Evolutionary conservation across 2,113 vertebrate species (phyloP), one percentile per base, ranked within the genome.

Genomic region (Cyprinus carpio): DNA sequence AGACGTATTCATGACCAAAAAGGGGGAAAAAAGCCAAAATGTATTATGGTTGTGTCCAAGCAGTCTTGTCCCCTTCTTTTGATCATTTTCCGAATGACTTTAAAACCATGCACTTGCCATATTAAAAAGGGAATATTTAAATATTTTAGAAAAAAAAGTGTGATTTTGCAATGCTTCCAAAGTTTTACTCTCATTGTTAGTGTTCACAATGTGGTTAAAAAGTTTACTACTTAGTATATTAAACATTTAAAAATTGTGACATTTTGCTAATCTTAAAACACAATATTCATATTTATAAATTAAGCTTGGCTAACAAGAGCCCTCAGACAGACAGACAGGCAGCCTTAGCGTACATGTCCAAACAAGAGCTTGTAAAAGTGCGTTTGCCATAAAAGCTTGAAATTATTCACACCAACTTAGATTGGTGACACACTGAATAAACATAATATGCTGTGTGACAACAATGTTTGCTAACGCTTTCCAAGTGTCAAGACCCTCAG

Each of bases 1-100:
- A 96, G 96, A 97, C 96, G 96, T 97, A 97, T 98, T 99, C 97
- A 97, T 91, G 92, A 95, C 95, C 95, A 91, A 96, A 96, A 96
- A 96, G 94, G 94, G 94, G 94, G 3, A 94, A 72, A 95, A 96
- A 95, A 96, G 94, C 95, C 90, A 94, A 96, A 94, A 98, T 98
- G 97, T 95, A 97, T 97, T 97, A 97, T 97, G 96, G 96, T 96
- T 94, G 95, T 96, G 97, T 96, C 93, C 91, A 91, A 65, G 83
- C 58, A 46, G 65, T 88, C 84, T 81, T 85, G 76, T 46, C 56
- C 43, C 75, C 49, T 85, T 85, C 85, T 88, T 88, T 85, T 84
- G 83, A 88, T 87, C 71, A 84, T 87, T 85, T 77, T 69, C 62
- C 31, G 62, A 80, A 54, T 81, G 82, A 89, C 88, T 87, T 91